phyloP scores from a whole-genome alignment of 2,797 vertebrate species.

The Cryptoblepharus egeriae region DNA sequence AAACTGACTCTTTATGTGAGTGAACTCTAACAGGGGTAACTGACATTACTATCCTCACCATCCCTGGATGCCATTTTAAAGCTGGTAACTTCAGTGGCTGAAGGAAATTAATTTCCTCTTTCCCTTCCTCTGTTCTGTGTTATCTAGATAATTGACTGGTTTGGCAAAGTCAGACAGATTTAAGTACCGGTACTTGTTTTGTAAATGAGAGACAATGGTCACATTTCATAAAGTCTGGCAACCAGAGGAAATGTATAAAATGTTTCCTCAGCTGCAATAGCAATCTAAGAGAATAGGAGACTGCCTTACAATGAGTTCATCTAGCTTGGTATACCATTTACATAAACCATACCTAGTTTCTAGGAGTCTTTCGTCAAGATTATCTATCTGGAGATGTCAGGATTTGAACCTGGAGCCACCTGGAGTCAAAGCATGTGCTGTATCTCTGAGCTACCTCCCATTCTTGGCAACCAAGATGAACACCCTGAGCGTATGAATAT shows the following conservation, averaged over 20 bases:
- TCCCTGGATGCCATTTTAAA: neutral
- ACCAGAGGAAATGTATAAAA: neutral
- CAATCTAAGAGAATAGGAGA: too few relatives aligned
- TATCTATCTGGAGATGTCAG: too few relatives aligned
- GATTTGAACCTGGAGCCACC: too few relatives aligned
- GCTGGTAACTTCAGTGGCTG: neutral
- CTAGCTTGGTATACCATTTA: too few relatives aligned
- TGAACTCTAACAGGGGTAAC: neutral
- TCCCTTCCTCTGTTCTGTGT: neutral
- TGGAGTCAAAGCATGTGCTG: too few relatives aligned
- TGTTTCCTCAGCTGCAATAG: too few relatives aligned
- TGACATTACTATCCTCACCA: neutral
- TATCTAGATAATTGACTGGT: neutral
- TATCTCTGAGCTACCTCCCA: neutral
- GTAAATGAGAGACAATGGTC: neutral
- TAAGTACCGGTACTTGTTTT: neutral
- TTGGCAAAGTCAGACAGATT: neutral
- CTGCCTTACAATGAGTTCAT: too few relatives aligned
- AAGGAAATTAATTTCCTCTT: neutral
- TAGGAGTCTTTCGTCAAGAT: too few relatives aligned
- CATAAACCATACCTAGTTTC: too few relatives aligned
- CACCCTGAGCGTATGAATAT: accelerated
- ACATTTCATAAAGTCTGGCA: neutral
- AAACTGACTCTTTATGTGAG: neutral
- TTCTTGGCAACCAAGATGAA: neutral